Conservation (phyloP, 2,113 vertebrate species). For the Tiliqua scincoides region DNA sequence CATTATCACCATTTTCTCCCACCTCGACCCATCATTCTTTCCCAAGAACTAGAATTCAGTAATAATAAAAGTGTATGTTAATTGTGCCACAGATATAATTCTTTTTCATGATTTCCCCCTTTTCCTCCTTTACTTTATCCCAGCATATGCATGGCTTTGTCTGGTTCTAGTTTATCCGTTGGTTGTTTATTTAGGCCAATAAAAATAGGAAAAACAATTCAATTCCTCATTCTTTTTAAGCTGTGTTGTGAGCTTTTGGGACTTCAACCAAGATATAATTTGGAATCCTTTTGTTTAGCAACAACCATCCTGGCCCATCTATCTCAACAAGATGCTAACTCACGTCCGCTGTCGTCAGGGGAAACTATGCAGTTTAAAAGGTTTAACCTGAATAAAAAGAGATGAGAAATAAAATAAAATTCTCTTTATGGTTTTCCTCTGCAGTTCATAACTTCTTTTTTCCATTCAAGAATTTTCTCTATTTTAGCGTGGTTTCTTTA, state of each 20-base stretch:
- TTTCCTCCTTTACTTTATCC: not conserved
- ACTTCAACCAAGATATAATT: not conserved
- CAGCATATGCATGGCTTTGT: not conserved
- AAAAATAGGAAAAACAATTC: not conserved
- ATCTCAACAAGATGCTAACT: slow-evolving; percentile 2
- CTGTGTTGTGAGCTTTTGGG: slow-evolving; percentile 1
- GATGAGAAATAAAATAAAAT: not conserved
- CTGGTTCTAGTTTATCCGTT: not conserved
- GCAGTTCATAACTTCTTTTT: slow-evolving; percentile 4
- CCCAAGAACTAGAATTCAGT: not conserved
- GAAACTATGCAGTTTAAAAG: not conserved
- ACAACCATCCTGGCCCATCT: not conserved
- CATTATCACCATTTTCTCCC: no score
- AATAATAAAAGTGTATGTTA: not conserved
- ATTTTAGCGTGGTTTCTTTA: not conserved
- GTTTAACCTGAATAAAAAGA: slow-evolving; percentile 3
- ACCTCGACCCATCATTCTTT: not conserved
- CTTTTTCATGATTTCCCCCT: not conserved
- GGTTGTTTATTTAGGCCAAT: not conserved
- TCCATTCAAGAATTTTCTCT: fast-evolving
- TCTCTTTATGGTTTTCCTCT: not conserved
- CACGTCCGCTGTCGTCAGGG: fast-evolving
- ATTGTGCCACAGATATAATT: not conserved
- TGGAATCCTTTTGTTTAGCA: not conserved
- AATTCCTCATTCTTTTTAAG: not conserved